phyloP scores from a whole-genome alignment of 2,113 vertebrate species.

The Psilopsiagon aymara region DNA sequence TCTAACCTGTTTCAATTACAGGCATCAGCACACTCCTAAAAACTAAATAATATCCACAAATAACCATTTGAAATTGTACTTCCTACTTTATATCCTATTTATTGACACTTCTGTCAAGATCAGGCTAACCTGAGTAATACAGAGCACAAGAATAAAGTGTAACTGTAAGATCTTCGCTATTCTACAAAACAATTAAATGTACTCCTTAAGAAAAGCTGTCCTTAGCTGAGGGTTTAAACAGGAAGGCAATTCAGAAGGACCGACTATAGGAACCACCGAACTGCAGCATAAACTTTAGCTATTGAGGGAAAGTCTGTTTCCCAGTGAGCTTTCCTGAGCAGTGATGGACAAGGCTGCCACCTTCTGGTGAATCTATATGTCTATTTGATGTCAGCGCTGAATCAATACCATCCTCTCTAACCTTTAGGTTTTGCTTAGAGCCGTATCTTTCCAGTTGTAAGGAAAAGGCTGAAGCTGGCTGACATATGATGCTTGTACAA shows the following conservation, averaged over 20 bases:
- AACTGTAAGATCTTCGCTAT: neutral
- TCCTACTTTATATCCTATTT: neutral
- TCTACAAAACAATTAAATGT: neutral
- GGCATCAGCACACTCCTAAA: neutral
- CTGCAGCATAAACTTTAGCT: neutral
- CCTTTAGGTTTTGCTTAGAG: neutral
- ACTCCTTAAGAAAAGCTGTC: neutral
- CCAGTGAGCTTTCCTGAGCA: neutral
- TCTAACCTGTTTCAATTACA: neutral
- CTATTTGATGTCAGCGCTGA: neutral
- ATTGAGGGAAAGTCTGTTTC: neutral
- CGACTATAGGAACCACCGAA: neutral
- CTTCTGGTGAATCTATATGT: conserved; percentile 21
- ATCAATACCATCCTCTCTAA: neutral
- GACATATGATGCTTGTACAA: neutral
- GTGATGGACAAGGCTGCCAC: conserved; percentile 54
- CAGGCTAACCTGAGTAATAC: neutral
- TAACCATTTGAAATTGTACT: neutral
- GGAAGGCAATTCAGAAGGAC: neutral
- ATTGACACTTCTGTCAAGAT: neutral
- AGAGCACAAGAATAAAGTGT: neutral
- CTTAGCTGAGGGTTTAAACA: neutral
- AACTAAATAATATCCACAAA: neutral
- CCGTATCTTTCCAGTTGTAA: neutral
- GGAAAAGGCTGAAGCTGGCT: neutral